Evolutionary conservation across 2,888 invertebrate species (phyloP).

Genomic region (Rotaria macrura): DNA sequence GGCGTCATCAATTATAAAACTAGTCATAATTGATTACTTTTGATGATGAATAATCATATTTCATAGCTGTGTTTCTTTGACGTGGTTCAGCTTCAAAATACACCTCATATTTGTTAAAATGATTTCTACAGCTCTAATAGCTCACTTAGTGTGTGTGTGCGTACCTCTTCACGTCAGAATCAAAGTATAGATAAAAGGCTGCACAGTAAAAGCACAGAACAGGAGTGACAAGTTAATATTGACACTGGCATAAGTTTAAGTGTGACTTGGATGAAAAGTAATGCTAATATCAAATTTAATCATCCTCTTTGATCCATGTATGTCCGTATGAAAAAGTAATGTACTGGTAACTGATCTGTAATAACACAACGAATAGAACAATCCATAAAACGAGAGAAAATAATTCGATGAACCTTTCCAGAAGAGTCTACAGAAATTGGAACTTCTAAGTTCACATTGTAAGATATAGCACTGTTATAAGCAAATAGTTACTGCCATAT

Average conservation of each 20-base stretch:
- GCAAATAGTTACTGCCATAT: no score
- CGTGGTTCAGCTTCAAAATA: no score
- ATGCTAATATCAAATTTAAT: neutral
- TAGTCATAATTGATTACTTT: no score
- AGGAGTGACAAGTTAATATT: neutral
- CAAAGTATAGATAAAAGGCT: neutral
- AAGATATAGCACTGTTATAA: no score
- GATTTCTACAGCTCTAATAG: no score
- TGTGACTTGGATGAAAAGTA: neutral
- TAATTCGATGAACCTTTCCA: neutral
- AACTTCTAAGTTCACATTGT: no score
- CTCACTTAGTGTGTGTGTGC: no score
- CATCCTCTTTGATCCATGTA: neutral
- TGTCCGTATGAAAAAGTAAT: neutral
- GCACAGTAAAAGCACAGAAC: neutral
- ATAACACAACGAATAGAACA: neutral
- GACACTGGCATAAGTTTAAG: neutral
- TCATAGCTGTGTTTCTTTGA: no score
- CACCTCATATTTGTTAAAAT: no score
- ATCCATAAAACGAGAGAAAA: neutral
- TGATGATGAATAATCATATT: no score
- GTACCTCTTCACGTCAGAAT: neutral
- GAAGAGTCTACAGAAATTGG: no score
- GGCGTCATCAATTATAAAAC: no score
- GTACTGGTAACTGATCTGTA: neutral